These are phyloP conservation scores for Oxyura jamaicensis DNA, from an alignment of 2,113 vertebrate genomes.

Conservation along the genomic window DNA sequence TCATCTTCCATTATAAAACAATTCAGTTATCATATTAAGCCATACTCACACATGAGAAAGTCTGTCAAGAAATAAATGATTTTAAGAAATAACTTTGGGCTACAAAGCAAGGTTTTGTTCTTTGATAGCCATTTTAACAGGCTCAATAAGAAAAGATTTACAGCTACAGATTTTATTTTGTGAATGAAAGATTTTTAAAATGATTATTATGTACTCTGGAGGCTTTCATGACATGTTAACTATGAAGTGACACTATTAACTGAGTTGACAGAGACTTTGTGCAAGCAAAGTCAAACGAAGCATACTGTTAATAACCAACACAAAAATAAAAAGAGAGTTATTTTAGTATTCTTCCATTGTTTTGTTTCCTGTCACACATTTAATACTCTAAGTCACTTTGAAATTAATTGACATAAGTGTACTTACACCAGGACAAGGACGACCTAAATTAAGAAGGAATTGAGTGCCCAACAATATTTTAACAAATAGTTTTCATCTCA, in stretches of 20 bases:
- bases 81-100: neutral
- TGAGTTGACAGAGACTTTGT: neutral
- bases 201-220: neutral
- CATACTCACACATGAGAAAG: neutral
- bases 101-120: neutral
- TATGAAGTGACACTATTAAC: neutral
- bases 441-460: neutral
- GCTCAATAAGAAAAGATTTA: neutral
- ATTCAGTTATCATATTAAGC: neutral
- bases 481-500: neutral
- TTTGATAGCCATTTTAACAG: neutral
- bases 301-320: conserved; percentile 19
- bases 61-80: neutral
- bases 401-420: neutral
- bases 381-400: neutral
- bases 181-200: neutral
- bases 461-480: neutral
- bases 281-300: neutral
- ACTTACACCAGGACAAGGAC: neutral
- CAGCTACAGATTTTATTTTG: neutral
- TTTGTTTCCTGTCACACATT: neutral
- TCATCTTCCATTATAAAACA: neutral
- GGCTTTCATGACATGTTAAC: neutral
- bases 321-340: neutral
- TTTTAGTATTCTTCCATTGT: neutral